phyloP scores from a whole-genome alignment of 2,113 vertebrate genomes.

The Plestiodon gilberti region DNA sequence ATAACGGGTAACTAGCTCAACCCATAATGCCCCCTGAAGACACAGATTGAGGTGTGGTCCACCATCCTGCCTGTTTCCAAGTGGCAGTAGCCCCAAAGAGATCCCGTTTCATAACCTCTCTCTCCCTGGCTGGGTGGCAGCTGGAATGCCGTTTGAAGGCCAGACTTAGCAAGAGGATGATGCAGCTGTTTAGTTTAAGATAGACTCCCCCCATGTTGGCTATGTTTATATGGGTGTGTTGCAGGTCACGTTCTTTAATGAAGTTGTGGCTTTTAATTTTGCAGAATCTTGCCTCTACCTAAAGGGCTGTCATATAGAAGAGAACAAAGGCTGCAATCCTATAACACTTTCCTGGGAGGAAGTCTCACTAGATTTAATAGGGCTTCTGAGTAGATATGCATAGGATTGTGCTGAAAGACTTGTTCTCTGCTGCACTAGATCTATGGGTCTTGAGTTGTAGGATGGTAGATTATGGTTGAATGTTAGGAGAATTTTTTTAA shows the following conservation, averaged over 20 bases:
- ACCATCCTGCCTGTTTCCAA: background rate
- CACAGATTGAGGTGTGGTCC: too few species aligned
- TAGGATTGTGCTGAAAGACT: too few species aligned
- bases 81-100: background rate
- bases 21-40: background rate
- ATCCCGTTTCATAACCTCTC: background rate
- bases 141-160: background rate
- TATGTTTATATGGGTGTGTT: background rate
- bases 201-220: background rate
- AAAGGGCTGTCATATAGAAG: too few species aligned
- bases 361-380: too few species aligned
- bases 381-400: too few species aligned
- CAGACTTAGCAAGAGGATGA: background rate
- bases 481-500: too few species aligned
- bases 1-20: background rate
- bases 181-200: background rate
- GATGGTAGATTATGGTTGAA: too few species aligned
- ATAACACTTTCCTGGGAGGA: too few species aligned
- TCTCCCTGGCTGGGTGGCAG: background rate
- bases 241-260: background rate
- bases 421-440: too few species aligned
- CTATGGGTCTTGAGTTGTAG: too few species aligned
- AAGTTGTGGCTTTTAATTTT: background rate
- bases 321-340: too few species aligned
- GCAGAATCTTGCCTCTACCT: background rate